These are phyloP conservation scores for Cotesia vestalis DNA, from an alignment of 1,140 invertebrate genomes.

Conservation along the genomic window DNA sequence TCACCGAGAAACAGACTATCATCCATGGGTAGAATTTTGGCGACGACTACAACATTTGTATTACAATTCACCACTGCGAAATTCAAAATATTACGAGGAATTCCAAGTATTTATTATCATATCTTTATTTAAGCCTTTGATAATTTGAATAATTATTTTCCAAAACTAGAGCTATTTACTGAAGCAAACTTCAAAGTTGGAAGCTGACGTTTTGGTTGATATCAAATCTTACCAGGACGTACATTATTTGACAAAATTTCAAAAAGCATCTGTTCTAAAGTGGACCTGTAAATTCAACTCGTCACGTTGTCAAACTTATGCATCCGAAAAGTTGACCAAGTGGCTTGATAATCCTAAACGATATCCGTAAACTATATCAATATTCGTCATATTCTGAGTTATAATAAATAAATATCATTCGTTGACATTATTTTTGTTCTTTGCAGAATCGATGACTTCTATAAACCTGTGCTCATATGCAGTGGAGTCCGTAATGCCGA, in stretches of 20 bases:
- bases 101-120: slow-evolving; percentile 14
- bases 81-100: slow-evolving; percentile 30
- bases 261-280: slow-evolving; percentile 71
- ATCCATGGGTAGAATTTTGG: slow-evolving; percentile 74
- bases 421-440: too few relatives aligned
- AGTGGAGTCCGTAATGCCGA: too few relatives aligned
- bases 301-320: slow-evolving; percentile 70
- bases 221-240: slow-evolving; percentile 64
- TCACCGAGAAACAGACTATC: slow-evolving; percentile 70
- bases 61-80: slow-evolving; percentile 56
- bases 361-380: too few relatives aligned
- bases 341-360: too few relatives aligned
- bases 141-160: too few relatives aligned
- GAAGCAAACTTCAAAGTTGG: not conserved
- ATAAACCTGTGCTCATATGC: too few relatives aligned
- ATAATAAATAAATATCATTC: too few relatives aligned
- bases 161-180: slow-evolving; percentile 22
- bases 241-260: slow-evolving; percentile 66
- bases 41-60: slow-evolving; percentile 65
- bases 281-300: slow-evolving; percentile 74
- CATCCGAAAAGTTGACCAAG: slow-evolving; percentile 38
- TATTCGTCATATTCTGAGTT: too few relatives aligned
- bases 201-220: slow-evolving; percentile 21
- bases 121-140: too few relatives aligned
- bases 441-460: too few relatives aligned